Percentiles rank a stretch among this genome's conserved stretches.
phyloP scores from a whole-genome alignment of 2,888 invertebrate species.

The Dryadula phaetusa region DNA sequence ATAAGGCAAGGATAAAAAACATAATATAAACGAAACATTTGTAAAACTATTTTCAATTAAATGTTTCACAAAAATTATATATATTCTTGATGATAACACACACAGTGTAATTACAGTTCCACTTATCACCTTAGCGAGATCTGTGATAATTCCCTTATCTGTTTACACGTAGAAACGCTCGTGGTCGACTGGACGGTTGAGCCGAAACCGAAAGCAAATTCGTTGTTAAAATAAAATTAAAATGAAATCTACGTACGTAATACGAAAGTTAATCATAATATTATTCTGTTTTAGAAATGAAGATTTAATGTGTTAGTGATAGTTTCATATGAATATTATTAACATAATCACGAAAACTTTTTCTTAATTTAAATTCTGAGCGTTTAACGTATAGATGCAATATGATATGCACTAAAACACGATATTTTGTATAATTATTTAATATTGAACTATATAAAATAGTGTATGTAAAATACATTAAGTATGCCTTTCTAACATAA shows the following conservation, averaged over 20 bases:
- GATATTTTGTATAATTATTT: constrained; percentile 21
- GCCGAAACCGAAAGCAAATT: constrained; percentile 14
- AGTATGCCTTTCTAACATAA: neutral
- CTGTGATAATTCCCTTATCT: constrained; percentile 23
- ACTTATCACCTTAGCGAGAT: constrained; percentile 25
- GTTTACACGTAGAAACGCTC: constrained; percentile 9
- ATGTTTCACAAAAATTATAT: neutral
- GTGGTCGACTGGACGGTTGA: constrained; percentile 4
- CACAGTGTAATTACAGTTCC: constrained; percentile 19
- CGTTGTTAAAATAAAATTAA: constrained; percentile 16
- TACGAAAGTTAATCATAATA: constrained; percentile 23
- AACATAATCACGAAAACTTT: constrained; percentile 29
- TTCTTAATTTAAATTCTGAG: constrained; percentile 39
- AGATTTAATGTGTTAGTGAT: constrained; percentile 29
- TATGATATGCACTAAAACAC: constrained; percentile 19
- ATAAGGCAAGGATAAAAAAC: constrained; percentile 27
- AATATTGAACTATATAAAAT: constrained; percentile 41
- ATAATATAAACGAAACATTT: constrained; percentile 11
- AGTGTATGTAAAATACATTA: neutral
- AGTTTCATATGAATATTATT: constrained; percentile 29
- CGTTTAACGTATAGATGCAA: constrained; percentile 23
- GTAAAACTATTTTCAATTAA: neutral
- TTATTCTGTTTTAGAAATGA: constrained; percentile 16
- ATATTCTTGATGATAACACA: constrained; percentile 20
- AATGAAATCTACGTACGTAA: constrained; percentile 21